phyloP scores from a whole-genome alignment of 2,113 vertebrate genomes.

The Lampris incognitus region DNA sequence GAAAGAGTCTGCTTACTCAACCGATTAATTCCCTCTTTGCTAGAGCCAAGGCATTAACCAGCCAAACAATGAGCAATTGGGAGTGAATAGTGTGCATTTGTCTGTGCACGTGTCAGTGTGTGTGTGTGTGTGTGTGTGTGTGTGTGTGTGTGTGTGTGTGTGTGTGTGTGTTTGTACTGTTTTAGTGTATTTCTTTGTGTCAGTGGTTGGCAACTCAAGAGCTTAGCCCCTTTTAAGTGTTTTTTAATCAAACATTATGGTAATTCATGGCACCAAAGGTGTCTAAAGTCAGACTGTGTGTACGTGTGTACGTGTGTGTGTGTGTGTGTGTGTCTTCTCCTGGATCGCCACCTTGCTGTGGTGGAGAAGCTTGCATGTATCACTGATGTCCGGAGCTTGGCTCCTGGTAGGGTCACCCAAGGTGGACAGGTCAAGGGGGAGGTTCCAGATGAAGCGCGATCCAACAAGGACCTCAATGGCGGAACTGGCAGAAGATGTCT shows the following conservation, averaged over 20 bases:
- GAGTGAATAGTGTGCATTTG: slow-evolving; percentile 8
- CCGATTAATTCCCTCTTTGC: slow-evolving; percentile 73
- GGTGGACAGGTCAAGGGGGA: no score
- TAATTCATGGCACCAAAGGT: slow-evolving; percentile 69
- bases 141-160: slow-evolving; percentile 43
- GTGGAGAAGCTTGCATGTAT: no score
- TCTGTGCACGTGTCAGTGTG: slow-evolving; percentile 20
- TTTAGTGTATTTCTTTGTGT: slow-evolving; percentile 33
- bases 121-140: slow-evolving; percentile 37
- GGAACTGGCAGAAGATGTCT: no score
- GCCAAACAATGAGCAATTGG: slow-evolving; percentile 74
- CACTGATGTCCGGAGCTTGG: no score
- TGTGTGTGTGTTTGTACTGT: background rate
- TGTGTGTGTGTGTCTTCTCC: background rate
- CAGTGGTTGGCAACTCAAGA: slow-evolving; percentile 66
- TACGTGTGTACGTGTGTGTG: background rate
- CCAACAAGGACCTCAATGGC: no score
- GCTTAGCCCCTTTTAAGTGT: slow-evolving; percentile 70
- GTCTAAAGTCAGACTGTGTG: slow-evolving; percentile 34
- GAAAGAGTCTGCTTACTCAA: slow-evolving; percentile 68
- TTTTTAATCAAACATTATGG: slow-evolving; percentile 74
- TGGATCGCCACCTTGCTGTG: background rate
- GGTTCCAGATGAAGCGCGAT: no score
- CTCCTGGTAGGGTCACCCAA: no score
- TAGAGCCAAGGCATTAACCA: slow-evolving; percentile 75